Conservation (phyloP, 2,888 invertebrate species). For the Catocala nupta region DNA sequence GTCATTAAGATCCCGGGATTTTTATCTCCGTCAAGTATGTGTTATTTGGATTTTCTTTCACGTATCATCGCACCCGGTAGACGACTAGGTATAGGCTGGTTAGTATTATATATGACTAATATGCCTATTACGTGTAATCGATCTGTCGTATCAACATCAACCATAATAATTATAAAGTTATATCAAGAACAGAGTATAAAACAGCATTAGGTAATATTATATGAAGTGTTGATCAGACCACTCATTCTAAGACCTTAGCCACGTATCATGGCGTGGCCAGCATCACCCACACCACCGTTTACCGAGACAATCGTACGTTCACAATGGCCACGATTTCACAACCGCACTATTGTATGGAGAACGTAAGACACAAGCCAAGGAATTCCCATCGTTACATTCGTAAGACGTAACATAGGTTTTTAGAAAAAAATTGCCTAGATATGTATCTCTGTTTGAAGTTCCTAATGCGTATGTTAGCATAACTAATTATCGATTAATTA, state of each 20-base stretch:
- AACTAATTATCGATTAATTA: too few species aligned
- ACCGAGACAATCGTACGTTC: constrained; percentile 41
- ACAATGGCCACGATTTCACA: constrained; percentile 61
- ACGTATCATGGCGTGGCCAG: constrained; percentile 16
- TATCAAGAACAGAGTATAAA: too few species aligned
- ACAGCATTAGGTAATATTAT: too few species aligned
- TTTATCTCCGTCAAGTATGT: too few species aligned
- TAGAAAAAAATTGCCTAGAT: constrained; percentile 17
- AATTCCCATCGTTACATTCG: constrained; percentile 33
- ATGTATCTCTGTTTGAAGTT: not conserved
- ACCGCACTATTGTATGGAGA: constrained; percentile 48
- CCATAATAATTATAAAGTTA: too few species aligned
- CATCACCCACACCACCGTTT: constrained; percentile 34
- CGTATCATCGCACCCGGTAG: too few species aligned
- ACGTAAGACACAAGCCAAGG: constrained; percentile 1
- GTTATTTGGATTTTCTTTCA: too few species aligned
- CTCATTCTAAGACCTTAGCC: constrained; percentile 12
- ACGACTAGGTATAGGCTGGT: too few species aligned
- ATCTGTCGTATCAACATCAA: too few species aligned
- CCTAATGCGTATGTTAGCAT: not conserved
- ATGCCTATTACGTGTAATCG: too few species aligned
- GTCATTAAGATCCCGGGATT: too few species aligned
- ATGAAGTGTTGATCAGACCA: not conserved
- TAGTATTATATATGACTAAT: too few species aligned
- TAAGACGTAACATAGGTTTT: constrained; percentile 19